These are phyloP conservation scores for Aegotheles bennettii DNA, from an alignment of 2,113 vertebrate genomes.

Conservation along the genomic window DNA sequence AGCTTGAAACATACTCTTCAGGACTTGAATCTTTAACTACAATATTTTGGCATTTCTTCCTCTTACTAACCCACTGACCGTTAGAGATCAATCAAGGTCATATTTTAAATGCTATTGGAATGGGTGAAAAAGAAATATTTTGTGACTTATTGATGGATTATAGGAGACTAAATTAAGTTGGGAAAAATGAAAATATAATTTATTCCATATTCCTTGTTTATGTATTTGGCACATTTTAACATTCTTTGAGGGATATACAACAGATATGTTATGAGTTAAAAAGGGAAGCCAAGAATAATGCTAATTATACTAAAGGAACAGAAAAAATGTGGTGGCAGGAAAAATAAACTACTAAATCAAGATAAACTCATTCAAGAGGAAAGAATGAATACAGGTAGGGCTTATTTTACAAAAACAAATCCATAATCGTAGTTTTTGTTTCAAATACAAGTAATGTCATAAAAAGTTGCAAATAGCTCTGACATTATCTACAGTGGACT, in stretches of 20 bases:
- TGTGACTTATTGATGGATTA: constrained; percentile 31
- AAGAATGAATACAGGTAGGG: not conserved
- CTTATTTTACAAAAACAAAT: not conserved
- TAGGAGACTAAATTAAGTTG: constrained; percentile 54
- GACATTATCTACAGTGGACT: not conserved
- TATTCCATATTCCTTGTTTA: constrained; percentile 42
- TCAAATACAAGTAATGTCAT: not conserved
- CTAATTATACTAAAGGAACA: constrained; percentile 30
- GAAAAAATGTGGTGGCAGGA: not conserved
- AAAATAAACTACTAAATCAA: not conserved
- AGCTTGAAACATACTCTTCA: not conserved
- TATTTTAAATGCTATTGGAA: constrained; percentile 21
- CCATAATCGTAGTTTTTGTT: not conserved
- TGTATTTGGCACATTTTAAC: constrained; percentile 44
- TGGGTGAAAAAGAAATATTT: constrained; percentile 3
- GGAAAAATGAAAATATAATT: constrained; percentile 64
- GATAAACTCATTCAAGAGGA: not conserved
- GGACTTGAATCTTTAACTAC: not conserved
- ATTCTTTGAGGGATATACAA: constrained; percentile 39
- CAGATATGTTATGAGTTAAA: constrained; percentile 12
- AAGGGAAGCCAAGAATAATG: constrained; percentile 35
- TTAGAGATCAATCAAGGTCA: not conserved
- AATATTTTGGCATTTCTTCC: not conserved
- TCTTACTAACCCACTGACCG: not conserved
- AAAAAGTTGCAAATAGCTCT: not conserved